These are phyloP conservation scores for Piscicola geometra DNA, from an alignment of 2,888 invertebrate genomes.

Conservation along the genomic window DNA sequence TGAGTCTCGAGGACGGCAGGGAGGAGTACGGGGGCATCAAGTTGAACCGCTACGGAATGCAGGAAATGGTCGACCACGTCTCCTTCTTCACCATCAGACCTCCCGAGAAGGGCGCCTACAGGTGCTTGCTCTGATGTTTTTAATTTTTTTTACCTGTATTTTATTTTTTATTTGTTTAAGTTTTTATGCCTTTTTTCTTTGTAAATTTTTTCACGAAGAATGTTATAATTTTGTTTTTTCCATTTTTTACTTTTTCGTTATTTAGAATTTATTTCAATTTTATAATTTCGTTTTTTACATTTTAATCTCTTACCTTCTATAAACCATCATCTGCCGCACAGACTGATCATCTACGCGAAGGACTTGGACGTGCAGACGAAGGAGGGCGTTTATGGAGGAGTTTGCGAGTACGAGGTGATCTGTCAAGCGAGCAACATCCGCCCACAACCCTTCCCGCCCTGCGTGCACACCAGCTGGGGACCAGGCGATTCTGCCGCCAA, in stretches of 20 bases:
- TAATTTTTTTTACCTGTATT: too few species aligned
- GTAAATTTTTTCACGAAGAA: too few species aligned
- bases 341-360: constrained; percentile 55
- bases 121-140: too few species aligned
- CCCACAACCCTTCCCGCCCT: constrained; percentile 54
- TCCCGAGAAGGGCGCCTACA: constrained; percentile 53
- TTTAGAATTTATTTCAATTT: too few species aligned
- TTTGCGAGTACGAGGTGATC: constrained; percentile 55
- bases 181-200: too few species aligned
- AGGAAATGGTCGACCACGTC: constrained; percentile 53
- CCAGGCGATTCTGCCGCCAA: constrained; percentile 52
- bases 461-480: constrained; percentile 56
- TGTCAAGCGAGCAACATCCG: constrained; percentile 48
- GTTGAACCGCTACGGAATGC: constrained; percentile 52
- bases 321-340: too few species aligned
- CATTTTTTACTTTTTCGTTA: too few species aligned
- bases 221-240: too few species aligned
- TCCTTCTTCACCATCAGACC: constrained; percentile 54
- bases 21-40: constrained; percentile 50
- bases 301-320: too few species aligned
- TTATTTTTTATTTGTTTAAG: too few species aligned
- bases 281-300: too few species aligned
- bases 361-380: constrained; percentile 52
- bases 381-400: constrained; percentile 55
- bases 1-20: constrained; percentile 52